Conservation (phyloP, 1,140 invertebrate genomes). For the Solenopsis invicta region DNA sequence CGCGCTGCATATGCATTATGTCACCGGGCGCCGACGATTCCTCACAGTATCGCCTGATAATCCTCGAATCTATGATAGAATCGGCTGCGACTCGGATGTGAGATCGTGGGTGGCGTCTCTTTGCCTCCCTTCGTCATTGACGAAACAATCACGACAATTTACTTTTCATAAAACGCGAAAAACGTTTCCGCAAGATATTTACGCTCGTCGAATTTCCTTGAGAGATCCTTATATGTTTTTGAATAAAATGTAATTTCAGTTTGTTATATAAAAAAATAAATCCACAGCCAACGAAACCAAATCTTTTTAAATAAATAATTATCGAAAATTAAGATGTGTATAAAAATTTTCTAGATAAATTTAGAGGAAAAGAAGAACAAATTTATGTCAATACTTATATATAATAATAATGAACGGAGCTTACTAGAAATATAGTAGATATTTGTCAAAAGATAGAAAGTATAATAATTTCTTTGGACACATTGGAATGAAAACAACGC, state of each 20-base stretch:
- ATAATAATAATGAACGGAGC: not conserved
- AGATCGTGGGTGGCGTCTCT: conserved; percentile 24
- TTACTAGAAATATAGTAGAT: too few relatives aligned
- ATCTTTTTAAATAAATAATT: not conserved
- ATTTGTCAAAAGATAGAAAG: not conserved
- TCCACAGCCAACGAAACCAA: not conserved
- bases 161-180: not conserved
- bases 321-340: not conserved
- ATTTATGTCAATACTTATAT: too few relatives aligned
- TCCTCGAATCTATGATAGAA: conserved; percentile 40
- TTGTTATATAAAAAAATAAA: not conserved
- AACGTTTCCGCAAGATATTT: not conserved
- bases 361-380: not conserved
- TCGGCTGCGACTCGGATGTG: not conserved
- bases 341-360: not conserved
- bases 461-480: not conserved
- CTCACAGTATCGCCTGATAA: conserved; percentile 68
- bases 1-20: conserved; percentile 58
- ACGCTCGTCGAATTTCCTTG: not conserved
- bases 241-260: not conserved
- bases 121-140: not conserved
- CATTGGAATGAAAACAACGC: not conserved
- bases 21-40: conserved; percentile 57
- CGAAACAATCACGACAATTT: too few relatives aligned
- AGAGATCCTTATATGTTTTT: not conserved